Base-by-base conservation (phyloP, 2,113 vertebrate genomes). In the Nematolebias whitei region DNA sequence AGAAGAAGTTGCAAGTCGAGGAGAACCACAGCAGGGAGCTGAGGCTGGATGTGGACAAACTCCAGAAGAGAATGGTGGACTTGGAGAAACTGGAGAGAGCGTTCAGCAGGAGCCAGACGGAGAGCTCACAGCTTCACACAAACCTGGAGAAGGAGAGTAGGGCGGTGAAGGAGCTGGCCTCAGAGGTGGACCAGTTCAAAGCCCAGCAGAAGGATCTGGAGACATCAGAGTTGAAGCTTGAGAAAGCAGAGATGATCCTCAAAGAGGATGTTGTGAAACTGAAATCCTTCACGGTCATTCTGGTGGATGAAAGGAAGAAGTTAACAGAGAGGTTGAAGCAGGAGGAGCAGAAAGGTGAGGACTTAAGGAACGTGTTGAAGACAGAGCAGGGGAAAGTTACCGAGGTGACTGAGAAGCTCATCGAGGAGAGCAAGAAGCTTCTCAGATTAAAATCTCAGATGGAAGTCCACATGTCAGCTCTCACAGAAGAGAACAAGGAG, bases 391-490 rank as follows among this genome's bases (percentile, higher is more conserved):
- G 92, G 7, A 98, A 98, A 74, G 95, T 98, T 20, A 98, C 93
- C 80, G 95, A 98, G 51, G 95, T 98, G 18, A 99, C 96, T 0
- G 97, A 98, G 85, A 98, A 96, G 76, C 80, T 99, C 72, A 99
- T 99, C 1, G 96, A 99, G 60, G 98, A 99, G 88, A 99, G 98
- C 83, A 99, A 97, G 74, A 98, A 94, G 71, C 92, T 97, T 68
- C 90, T 99, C 56, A 98, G 94, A 72, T 70, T 97, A 74, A 98
- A 99, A 74, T 94, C 96, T 0, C 96, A 99, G 84, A 96, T 95
- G 95, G 97, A 99, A 66, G 88, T 91, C 13, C 95, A 93, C 57
- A 93, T 96, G 16, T 93, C 91, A 2, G 65, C n/a, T 19, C 85
- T 96, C 63, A 89, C 87, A 2, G 93, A 92, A 58, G 97, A 97